phyloP scores from a whole-genome alignment of 2,797 vertebrate genomes.

The Pampus argenteus region DNA sequence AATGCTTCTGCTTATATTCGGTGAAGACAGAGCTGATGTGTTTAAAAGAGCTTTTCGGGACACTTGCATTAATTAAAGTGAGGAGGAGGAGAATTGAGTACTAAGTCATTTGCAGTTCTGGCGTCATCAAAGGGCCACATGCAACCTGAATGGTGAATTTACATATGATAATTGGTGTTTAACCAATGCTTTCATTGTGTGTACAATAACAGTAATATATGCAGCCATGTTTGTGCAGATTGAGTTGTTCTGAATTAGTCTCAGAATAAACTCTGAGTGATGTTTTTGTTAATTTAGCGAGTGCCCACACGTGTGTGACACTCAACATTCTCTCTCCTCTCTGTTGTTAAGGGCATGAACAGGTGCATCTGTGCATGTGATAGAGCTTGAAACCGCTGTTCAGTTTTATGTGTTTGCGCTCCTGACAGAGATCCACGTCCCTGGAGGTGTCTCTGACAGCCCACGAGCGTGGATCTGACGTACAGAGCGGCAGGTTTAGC shows the following conservation, averaged over 20 bases:
- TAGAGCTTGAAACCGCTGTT: constrained; percentile 43
- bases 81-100: constrained; percentile 32
- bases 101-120: constrained; percentile 58
- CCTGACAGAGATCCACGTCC: constrained; percentile 84
- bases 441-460: constrained; percentile 76
- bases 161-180: constrained; percentile 77
- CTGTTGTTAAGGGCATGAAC: constrained; percentile 68
- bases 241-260: constrained; percentile 43
- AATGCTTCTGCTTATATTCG: constrained; percentile 53
- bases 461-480: constrained; percentile 61
- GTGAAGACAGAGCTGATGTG: constrained; percentile 31
- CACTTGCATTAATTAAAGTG: constrained; percentile 56
- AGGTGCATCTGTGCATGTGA: constrained; percentile 62
- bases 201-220: constrained; percentile 60
- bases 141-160: constrained; percentile 71
- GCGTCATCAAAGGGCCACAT: constrained; percentile 69
- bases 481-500: constrained; percentile 71
- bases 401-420: constrained; percentile 57
- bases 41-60: constrained; percentile 62
- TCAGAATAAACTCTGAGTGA: constrained; percentile 45
- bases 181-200: constrained; percentile 71
- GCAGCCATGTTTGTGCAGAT: constrained; percentile 53
- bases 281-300: constrained; percentile 60
- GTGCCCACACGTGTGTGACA: constrained; percentile 17
- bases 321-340: constrained; percentile 52